Conservation (phyloP, 1,140 invertebrate species). For the Sarcophaga peregrina region DNA sequence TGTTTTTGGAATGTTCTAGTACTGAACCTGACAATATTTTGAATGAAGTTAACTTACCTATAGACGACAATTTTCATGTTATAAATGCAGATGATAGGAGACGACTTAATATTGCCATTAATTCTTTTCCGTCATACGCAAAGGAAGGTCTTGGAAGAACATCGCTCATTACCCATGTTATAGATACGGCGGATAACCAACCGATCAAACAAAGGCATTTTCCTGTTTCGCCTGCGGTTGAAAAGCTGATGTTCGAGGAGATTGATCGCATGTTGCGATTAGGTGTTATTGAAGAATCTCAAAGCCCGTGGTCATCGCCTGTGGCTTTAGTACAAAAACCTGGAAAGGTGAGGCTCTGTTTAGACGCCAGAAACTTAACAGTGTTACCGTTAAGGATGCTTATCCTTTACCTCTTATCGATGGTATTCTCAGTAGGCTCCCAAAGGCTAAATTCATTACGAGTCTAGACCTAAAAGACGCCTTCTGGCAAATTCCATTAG, state of each 20-base stretch:
- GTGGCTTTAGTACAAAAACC: background rate
- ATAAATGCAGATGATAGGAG: background rate
- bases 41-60: too few species aligned
- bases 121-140: background rate
- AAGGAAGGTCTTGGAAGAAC: constrained; percentile 15
- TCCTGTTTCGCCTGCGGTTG: constrained; percentile 18
- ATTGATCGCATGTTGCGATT: background rate
- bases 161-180: background rate
- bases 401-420: constrained; percentile 39
- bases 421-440: constrained; percentile 43
- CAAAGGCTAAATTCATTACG: constrained; percentile 31
- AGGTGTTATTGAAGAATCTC: constrained; percentile 10
- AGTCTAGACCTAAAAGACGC: constrained; percentile 48
- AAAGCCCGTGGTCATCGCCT: constrained; percentile 1
- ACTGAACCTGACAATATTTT: background rate
- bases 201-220: constrained; percentile 31
- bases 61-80: background rate
- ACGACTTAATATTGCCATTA: background rate
- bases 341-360: background rate
- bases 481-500: too few species aligned
- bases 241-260: constrained; percentile 25
- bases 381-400: constrained; percentile 33
- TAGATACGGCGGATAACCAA: background rate
- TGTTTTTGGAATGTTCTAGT: background rate
- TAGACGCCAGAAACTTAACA: background rate